phyloP scores from a whole-genome alignment of 2,888 invertebrate species.

The Steromphala cineraria region DNA sequence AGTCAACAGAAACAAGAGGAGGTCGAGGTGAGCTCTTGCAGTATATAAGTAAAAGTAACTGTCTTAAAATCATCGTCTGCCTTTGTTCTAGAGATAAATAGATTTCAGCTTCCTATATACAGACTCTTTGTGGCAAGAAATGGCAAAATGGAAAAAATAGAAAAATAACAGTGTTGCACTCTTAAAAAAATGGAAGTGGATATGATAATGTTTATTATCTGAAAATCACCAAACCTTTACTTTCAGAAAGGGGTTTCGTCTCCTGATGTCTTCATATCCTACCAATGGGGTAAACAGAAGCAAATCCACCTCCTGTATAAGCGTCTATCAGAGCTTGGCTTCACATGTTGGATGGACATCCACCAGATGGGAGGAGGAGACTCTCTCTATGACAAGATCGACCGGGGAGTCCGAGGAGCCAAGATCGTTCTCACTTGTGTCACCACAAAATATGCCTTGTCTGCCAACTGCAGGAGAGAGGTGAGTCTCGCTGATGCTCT shows the following conservation, averaged over 20 bases:
- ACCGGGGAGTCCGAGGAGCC: constrained; percentile 57
- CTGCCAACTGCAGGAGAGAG: constrained; percentile 71
- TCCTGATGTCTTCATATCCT: constrained; percentile 64
- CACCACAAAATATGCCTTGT: constrained; percentile 70
- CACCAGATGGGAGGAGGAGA: constrained; percentile 72
- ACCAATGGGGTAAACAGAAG: constrained; percentile 71
- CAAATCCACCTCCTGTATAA: constrained; percentile 59
- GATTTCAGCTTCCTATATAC: too few relatives aligned
- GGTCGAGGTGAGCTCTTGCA: background rate
- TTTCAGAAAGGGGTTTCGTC: constrained; percentile 16
- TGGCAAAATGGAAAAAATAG: too few relatives aligned
- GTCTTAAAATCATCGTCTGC: too few relatives aligned
- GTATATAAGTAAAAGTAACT: too few relatives aligned
- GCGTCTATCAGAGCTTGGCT: constrained; percentile 55
- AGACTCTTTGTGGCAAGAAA: too few relatives aligned
- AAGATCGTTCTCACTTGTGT: constrained; percentile 68
- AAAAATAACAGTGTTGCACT: too few relatives aligned
- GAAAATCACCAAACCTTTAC: background rate
- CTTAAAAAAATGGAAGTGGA: too few relatives aligned
- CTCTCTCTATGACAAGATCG: constrained; percentile 70
- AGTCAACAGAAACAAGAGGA: constrained; percentile 4
- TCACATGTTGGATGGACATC: constrained; percentile 70
- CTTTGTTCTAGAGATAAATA: too few relatives aligned
- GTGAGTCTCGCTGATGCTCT: constrained; percentile 64
- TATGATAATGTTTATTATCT: too few relatives aligned